Evolutionary conservation across 2,113 vertebrate genomes (phyloP).

Genomic region (Aviceda subcristata): DNA sequence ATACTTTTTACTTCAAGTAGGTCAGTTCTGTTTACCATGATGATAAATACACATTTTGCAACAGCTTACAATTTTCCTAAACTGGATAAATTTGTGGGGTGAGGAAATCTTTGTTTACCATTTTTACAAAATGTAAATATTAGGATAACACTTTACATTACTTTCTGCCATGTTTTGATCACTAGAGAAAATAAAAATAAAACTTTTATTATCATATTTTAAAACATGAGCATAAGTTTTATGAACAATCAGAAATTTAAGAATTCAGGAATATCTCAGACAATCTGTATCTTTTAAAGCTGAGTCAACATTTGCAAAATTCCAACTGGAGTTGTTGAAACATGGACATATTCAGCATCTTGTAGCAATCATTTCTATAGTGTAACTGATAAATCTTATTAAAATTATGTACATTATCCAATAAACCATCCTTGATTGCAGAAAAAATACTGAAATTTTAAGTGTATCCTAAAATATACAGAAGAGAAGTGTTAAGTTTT

Average conservation of each 20-base stretch:
- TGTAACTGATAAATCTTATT: not conserved
- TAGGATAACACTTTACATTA: not conserved
- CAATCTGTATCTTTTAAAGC: not conserved
- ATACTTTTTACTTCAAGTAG: not conserved
- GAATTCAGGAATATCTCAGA: not conserved
- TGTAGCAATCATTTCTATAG: not conserved
- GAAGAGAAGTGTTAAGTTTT: not conserved
- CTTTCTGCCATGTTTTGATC: not conserved
- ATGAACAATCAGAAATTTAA: not conserved
- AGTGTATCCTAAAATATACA: not conserved
- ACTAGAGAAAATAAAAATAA: not conserved
- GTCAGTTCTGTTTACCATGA: not conserved
- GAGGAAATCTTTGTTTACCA: not conserved
- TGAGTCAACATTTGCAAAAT: not conserved
- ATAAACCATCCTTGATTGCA: not conserved
- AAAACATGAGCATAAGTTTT: not conserved
- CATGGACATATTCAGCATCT: not conserved
- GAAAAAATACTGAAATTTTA: not conserved
- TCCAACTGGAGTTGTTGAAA: not conserved
- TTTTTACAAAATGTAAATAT: not conserved
- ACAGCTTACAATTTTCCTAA: not conserved
- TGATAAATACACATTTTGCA: not conserved
- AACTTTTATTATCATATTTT: not conserved
- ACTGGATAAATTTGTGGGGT: not conserved
- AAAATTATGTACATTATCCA: not conserved